phyloP scores from a whole-genome alignment of 2,797 vertebrate species.

The Yasuhikotakia modesta region DNA sequence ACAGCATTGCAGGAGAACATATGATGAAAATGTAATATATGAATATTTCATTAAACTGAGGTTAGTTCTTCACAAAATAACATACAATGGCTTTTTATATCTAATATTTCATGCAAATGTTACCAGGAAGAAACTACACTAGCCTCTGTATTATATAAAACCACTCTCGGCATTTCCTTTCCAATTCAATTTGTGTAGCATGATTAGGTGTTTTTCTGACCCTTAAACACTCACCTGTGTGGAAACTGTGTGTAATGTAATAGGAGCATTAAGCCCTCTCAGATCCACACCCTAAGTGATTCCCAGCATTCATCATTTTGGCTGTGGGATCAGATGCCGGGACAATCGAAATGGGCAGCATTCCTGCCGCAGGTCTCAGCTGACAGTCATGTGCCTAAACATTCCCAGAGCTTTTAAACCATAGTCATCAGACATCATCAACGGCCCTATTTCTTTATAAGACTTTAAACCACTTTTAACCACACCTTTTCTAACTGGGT shows the following conservation, averaged over 20 bases:
- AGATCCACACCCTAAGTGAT: conserved; percentile 11
- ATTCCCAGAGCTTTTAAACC: conserved; percentile 53
- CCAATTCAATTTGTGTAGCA: neutral
- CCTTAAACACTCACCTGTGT: conserved; percentile 34
- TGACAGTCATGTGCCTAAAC: conserved; percentile 66
- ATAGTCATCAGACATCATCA: neutral
- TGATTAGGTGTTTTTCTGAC: neutral
- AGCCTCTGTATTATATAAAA: neutral
- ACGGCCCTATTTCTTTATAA: neutral
- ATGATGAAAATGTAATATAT: neutral
- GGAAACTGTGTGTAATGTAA: conserved; percentile 27
- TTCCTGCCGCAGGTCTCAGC: conserved; percentile 66
- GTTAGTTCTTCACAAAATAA: neutral
- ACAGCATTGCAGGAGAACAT: conserved; percentile 17
- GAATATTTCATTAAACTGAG: neutral
- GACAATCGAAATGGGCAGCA: conserved; percentile 44
- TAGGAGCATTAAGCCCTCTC: neutral
- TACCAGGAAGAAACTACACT: neutral
- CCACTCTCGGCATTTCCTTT: neutral
- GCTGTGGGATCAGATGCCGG: conserved; percentile 43
- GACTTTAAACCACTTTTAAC: neutral
- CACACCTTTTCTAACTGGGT: neutral
- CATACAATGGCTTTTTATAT: neutral
- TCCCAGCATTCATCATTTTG: conserved; percentile 30
- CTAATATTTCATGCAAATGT: conserved; percentile 9